Percentiles rank a stretch among this genome's conserved stretches.
phyloP scores from a whole-genome alignment of 1,140 invertebrate species.

The Apis cerana region DNA sequence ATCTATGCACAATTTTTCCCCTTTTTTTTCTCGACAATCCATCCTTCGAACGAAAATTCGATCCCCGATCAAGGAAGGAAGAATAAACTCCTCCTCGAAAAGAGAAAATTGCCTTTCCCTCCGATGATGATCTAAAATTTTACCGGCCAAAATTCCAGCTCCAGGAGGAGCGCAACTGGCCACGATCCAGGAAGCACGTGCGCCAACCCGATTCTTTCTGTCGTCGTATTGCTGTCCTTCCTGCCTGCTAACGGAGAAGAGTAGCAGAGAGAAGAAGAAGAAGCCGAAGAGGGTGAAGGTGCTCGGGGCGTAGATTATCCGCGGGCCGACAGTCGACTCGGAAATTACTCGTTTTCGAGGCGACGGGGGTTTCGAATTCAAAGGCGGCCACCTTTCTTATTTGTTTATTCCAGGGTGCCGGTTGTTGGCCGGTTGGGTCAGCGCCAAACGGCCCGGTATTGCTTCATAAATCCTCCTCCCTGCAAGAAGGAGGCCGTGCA shows the following conservation, averaged over 20 bases:
- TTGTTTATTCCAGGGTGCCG: conserved; percentile 62
- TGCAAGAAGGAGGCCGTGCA: conserved; percentile 67
- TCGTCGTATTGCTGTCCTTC: neutral
- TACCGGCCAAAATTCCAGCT: too few species aligned
- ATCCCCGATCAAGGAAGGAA: too few species aligned
- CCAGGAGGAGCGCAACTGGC: conserved; percentile 1
- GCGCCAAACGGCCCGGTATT: conserved; percentile 73
- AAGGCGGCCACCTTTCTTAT: conserved; percentile 41
- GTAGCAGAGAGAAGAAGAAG: too few species aligned
- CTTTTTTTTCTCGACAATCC: neutral
- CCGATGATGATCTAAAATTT: too few species aligned
- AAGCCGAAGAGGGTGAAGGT: neutral
- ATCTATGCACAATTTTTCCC: too few species aligned
- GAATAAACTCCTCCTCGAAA: too few species aligned
- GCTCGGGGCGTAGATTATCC: conserved; percentile 33
- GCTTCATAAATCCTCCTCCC: conserved; percentile 74
- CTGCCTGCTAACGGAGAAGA: neutral
- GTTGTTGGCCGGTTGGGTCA: conserved; percentile 70
- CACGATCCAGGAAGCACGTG: conserved; percentile 19
- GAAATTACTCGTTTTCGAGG: conserved; percentile 55
- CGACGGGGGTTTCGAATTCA: conserved; percentile 17
- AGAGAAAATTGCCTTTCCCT: too few species aligned
- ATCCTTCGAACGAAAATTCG: too few species aligned
- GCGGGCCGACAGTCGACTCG: neutral
- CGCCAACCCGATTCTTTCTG: neutral